phyloP scores from a whole-genome alignment of 2,888 invertebrate genomes.

The Eristalis arbustorum region DNA sequence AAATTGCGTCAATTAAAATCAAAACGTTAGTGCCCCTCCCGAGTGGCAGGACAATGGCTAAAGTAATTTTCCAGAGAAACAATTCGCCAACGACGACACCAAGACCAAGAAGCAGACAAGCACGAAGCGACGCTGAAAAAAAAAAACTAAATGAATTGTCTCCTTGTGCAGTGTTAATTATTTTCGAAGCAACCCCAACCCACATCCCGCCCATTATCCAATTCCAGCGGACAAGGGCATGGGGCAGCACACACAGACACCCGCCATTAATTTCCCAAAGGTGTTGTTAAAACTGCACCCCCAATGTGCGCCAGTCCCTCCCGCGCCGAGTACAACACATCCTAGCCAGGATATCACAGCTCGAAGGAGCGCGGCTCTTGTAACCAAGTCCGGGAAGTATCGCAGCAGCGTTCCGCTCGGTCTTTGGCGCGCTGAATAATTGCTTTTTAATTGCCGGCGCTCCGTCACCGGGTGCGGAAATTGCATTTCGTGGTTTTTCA shows the following conservation, averaged over 20 bases:
- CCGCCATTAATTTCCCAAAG: slow-evolving; percentile 61
- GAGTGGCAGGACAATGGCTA: slow-evolving; percentile 7
- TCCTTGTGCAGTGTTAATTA: slow-evolving; percentile 42
- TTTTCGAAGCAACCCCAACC: slow-evolving; percentile 8
- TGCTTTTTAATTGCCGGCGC: slow-evolving; percentile 67
- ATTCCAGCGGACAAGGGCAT: not conserved
- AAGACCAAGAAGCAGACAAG: not conserved
- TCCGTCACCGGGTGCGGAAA: slow-evolving; percentile 64
- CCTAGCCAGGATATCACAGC: slow-evolving; percentile 25
- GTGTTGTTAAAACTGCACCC: slow-evolving; percentile 48
- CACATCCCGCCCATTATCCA: slow-evolving; percentile 4
- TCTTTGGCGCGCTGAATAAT: slow-evolving; percentile 54
- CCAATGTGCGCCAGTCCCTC: slow-evolving; percentile 13
- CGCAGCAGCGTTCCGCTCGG: not conserved
- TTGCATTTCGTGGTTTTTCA: slow-evolving; percentile 70
- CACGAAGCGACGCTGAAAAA: not conserved
- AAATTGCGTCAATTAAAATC: slow-evolving; percentile 61
- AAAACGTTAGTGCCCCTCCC: slow-evolving; percentile 33
- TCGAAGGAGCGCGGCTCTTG: not conserved
- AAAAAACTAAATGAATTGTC: slow-evolving; percentile 4
- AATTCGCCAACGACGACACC: slow-evolving; percentile 26
- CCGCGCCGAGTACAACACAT: slow-evolving; percentile 1
- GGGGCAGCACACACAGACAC: slow-evolving; percentile 21
- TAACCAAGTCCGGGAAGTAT: slow-evolving; percentile 23
- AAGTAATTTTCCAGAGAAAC: slow-evolving; percentile 31